These are phyloP conservation scores for Nothura maculosa DNA, from an alignment of 2,797 vertebrate species.

Conservation along the genomic window DNA sequence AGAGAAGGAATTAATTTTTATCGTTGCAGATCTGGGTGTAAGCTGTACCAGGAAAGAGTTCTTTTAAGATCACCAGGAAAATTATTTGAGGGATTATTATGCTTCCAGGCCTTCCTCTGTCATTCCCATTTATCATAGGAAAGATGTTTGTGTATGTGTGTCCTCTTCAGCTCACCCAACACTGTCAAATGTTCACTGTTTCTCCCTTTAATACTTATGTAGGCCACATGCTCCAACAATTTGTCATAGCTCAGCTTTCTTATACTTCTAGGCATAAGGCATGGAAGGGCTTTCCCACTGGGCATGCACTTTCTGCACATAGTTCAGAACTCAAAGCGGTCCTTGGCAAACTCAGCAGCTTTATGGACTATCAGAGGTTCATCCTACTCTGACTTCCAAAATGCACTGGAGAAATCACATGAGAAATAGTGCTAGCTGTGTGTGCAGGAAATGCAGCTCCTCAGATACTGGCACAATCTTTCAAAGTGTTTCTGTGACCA, in stretches of 20 bases:
- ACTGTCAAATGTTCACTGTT: neutral
- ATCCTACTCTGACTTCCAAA: neutral
- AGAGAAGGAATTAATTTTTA: neutral
- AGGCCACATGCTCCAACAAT: neutral
- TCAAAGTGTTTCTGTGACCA: neutral
- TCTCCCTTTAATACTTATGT: neutral
- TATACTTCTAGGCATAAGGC: rapidly evolving
- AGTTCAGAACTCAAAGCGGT: neutral
- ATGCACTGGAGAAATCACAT: neutral
- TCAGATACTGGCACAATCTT: neutral
- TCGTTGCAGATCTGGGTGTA: neutral
- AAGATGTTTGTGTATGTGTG: neutral
- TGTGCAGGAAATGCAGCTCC: neutral
- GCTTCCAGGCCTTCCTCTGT: neutral
- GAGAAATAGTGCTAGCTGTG: neutral
- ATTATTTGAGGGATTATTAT: neutral
- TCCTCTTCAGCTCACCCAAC: neutral
- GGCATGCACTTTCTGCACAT: neutral
- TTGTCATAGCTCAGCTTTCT: neutral
- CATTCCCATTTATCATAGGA: neutral
- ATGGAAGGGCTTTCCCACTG: neutral
- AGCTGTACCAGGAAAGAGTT: neutral
- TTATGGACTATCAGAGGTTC: neutral
- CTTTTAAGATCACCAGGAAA: neutral
- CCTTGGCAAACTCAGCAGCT: neutral